phyloP scores from a whole-genome alignment of 2,797 vertebrate genomes.

The Heliangelus exortis region DNA sequence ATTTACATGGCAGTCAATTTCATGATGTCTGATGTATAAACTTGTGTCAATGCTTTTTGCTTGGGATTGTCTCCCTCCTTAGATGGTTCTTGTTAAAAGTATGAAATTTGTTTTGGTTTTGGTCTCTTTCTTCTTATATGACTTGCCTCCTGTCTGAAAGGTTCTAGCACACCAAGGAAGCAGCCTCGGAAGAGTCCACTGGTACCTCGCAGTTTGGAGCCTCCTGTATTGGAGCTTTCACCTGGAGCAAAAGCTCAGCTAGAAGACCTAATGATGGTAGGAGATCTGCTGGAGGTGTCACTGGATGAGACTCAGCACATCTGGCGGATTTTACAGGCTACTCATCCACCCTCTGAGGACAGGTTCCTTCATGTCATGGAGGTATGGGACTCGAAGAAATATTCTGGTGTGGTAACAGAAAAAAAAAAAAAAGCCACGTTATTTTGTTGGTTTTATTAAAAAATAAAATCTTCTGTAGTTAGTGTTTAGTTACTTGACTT shows the following conservation, averaged over 20 bases:
- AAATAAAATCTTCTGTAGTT: background rate
- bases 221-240: conserved; percentile 93
- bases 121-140: background rate
- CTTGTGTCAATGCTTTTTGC: background rate
- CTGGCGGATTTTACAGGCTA: conserved; percentile 98
- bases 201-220: conserved; percentile 95
- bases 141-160: conserved; percentile 71
- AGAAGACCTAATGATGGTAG: conserved; percentile 98
- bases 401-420: background rate
- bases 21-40: background rate
- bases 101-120: background rate
- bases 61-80: background rate
- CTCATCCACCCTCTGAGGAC: conserved; percentile 95
- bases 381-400: conserved; percentile 74
- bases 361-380: conserved; percentile 96
- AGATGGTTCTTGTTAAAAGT: background rate
- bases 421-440: rapidly evolving
- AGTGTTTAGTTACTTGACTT: background rate
- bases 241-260: conserved; percentile 91
- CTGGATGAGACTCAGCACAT: conserved; percentile 99
- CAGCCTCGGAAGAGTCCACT: conserved; percentile 96
- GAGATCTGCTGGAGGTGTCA: conserved; percentile 96
- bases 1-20: background rate
- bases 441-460: background rate
- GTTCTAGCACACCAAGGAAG: conserved; percentile 89